Base-by-base conservation (phyloP, 2,797 vertebrate species). In the Acomys russatus region DNA sequence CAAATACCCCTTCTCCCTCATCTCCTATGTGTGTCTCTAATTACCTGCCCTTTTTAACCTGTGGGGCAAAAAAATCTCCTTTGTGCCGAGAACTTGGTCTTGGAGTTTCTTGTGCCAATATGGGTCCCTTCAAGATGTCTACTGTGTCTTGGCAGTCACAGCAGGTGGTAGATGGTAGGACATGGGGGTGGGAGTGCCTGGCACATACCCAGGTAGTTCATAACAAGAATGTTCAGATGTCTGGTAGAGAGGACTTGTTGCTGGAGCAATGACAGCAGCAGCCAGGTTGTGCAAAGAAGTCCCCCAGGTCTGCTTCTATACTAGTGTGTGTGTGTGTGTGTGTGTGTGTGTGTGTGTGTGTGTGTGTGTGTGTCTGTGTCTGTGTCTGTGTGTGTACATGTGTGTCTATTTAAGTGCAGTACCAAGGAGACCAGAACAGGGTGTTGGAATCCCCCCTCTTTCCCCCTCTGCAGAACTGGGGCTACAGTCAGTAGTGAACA, bases 361-460 rank as follows among this genome's bases (percentile, higher is more conserved):
- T 64, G 8, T 76, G 23, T 35, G 70, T 35, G 15, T 74, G 35
- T 22, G 70, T 73, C n/a, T 44, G 44, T 44, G 59, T 25, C 1
- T 64, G 8, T 76, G 23, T 35, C 33, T 35, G 15, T 74, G 35
- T 22, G 70, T 73, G n/a, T 71, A 30, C 33, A 30, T 35, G n/a
- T 78, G 77, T 61, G n/a, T 6, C 11, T 80, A 8, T 17, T 5
- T 18, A 44, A 6, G 23, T 17, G 14, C 9, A 82, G 59, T 83
- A 35, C 44, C 11, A 44, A 25, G 3, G 70, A 22, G 22, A 11
- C 3, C 49, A 86, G 64, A 86, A n/a, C 3, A n/a, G 20, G 33
- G 22, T 70, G 49, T n/a, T n/a, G 20, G 2, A 11, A 22, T 54
- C 12, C 3, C 10, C 20, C 3, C 5, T 0, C 3, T 1, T 49